phyloP scores from a whole-genome alignment of 2,113 vertebrate species.

The Dendrocopos noguchii region DNA sequence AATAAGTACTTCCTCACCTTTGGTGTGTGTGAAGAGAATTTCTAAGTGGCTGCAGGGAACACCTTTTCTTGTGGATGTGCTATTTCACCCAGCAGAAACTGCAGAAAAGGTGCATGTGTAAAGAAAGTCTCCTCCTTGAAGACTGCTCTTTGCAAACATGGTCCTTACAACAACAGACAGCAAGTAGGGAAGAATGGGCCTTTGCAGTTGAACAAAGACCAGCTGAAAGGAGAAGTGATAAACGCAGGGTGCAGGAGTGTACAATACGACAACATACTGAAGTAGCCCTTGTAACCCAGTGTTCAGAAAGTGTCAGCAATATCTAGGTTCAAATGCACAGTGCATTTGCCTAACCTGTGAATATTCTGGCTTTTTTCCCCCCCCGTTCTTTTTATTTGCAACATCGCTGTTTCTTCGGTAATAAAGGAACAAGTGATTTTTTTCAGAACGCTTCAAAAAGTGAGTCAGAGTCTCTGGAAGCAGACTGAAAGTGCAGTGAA shows the following conservation, averaged over 20 bases:
- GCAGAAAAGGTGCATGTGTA: not conserved
- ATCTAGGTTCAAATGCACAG: not conserved
- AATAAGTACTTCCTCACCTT: not conserved
- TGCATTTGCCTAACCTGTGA: not conserved
- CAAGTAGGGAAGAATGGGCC: accelerated
- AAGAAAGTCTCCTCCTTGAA: not conserved
- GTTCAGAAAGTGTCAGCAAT: accelerated
- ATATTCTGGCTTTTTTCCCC: not conserved
- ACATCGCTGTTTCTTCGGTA: not conserved
- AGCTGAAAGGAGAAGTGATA: not conserved
- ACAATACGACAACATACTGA: accelerated
- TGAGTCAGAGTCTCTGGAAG: not conserved
- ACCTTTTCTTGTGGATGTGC: not conserved
- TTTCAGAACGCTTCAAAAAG: not conserved
- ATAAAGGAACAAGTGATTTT: not conserved
- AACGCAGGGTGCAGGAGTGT: not conserved
- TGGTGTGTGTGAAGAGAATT: not conserved
- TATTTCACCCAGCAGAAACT: not conserved
- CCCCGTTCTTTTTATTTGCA: not conserved
- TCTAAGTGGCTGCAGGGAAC: not conserved
- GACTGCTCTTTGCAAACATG: not conserved
- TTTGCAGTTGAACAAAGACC: not conserved
- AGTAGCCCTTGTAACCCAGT: not conserved
- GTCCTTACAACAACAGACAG: not conserved
- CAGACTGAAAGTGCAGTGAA: not conserved